These are phyloP conservation scores for Harpalus rufipes DNA, from an alignment of 2,888 invertebrate species.

Conservation along the genomic window DNA sequence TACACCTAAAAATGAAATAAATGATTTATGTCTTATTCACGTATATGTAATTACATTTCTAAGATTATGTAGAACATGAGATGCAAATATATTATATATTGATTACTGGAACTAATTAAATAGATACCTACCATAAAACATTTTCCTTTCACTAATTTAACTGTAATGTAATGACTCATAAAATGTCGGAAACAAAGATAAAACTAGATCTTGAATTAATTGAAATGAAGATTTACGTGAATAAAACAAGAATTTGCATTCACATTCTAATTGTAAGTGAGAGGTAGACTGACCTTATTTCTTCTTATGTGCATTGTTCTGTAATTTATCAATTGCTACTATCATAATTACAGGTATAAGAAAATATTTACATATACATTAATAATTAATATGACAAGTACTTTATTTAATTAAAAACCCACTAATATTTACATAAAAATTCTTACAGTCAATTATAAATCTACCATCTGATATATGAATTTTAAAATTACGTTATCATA, in stretches of 20 bases:
- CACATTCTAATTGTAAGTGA: background rate
- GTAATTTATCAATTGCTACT: background rate
- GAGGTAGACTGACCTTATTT: slow-evolving; percentile 13
- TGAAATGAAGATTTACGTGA: slow-evolving; percentile 3
- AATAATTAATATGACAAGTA: slow-evolving; percentile 21
- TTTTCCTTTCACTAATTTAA: slow-evolving; percentile 7
- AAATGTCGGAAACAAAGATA: background rate
- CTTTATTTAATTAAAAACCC: background rate
- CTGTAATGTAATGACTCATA: background rate
- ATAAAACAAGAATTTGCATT: slow-evolving; percentile 2
- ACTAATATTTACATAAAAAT: background rate
- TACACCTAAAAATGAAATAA: too few relatives aligned
- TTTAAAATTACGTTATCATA: background rate
- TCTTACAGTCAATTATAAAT: background rate
- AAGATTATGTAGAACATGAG: too few relatives aligned
- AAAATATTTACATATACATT: slow-evolving; percentile 4
- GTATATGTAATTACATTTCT: too few relatives aligned
- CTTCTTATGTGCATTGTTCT: slow-evolving; percentile 12
- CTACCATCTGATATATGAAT: background rate
- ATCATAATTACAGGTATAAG: background rate
- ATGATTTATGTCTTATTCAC: too few relatives aligned
- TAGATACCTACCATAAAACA: background rate
- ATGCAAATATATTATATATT: background rate
- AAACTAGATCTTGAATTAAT: background rate
- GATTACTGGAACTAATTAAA: background rate